Conservation (phyloP, 2,888 invertebrate species). For the Cheilosia vernalis region DNA sequence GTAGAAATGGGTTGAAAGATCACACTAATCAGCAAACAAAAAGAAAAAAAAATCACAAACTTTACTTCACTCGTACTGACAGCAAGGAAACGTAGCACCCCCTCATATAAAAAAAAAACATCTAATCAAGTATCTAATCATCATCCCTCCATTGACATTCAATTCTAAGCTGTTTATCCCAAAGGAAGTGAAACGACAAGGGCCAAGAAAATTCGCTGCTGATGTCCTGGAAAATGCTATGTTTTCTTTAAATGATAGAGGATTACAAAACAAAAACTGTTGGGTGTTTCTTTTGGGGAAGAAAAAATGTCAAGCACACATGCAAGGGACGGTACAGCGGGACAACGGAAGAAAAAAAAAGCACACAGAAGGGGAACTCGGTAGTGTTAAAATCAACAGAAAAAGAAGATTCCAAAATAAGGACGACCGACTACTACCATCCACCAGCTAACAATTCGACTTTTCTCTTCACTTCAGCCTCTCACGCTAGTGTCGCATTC, state of each 20-base stretch:
- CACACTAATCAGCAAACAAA: slow-evolving; percentile 69
- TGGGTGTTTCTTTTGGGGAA: slow-evolving; percentile 1
- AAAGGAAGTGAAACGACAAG: slow-evolving; percentile 44
- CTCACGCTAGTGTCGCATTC: slow-evolving; percentile 43
- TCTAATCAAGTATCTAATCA: slow-evolving; percentile 77
- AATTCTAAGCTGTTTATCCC: slow-evolving; percentile 61
- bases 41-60: slow-evolving; percentile 63
- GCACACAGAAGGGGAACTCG: slow-evolving; percentile 30
- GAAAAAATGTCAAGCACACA: slow-evolving; percentile 34
- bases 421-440: slow-evolving; percentile 45
- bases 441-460: slow-evolving; percentile 6
- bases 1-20: slow-evolving; percentile 56
- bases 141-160: slow-evolving; percentile 75
- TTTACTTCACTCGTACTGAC: slow-evolving; percentile 29
- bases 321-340: slow-evolving; percentile 5
- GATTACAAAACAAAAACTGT: slow-evolving; percentile 49
- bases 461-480: slow-evolving; percentile 2
- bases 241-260: slow-evolving; percentile 57
- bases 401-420: slow-evolving; percentile 21
- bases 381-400: slow-evolving; percentile 64
- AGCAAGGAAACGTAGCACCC: slow-evolving; percentile 36
- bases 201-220: slow-evolving; percentile 48
- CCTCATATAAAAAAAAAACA: slow-evolving; percentile 62
- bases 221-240: slow-evolving; percentile 34
- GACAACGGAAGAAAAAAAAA: slow-evolving; percentile 9